Evolutionary conservation across 2,113 vertebrate species (phyloP), one percentile per base, ranked within the genome.

Genomic region (Toxotes jaculatrix): DNA sequence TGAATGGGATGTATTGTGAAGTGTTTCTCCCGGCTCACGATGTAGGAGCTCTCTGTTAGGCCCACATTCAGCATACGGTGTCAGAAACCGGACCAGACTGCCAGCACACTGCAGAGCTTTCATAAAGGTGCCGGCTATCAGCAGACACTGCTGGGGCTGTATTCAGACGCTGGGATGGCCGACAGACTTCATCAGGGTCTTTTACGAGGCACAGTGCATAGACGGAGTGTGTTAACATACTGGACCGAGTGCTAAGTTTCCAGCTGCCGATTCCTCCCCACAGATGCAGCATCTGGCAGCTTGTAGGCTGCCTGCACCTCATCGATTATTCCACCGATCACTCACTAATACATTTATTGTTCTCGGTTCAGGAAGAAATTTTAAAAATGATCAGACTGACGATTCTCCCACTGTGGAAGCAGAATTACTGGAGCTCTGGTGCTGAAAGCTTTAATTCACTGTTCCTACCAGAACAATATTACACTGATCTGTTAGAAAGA

Each of bases 1-100:
- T 93, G 89, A 95, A 95, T 87, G 79, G 62, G 1, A 0, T 27
- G 56, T 47, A 92, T 94, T 95, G 92, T 94, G 53, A 11, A 67
- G 74, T 14, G 60, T 42, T 43, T 82, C 49, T 81, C 57, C 21
- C 69, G 21, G 71, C 64, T 62, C 47, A 84, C 84, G 78, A 80
- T 83, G 87, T 70, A 77, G 87, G 70, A 81, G 40, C 82, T 85
- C 77, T 85, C 43, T 73, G 57, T 91, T 79, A 81, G 75, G 57
- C 60, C 56, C 77, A 34, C 72, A 53, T 59, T 75, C 73, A 79
- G 66, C 89, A 78, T 89, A 87, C 47, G 87, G 51, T 82, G 36
- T 40, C 74, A 94, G 80, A 80, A 80, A 92, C 81, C 90, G 12
- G 0, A 34, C 4, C 82, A 79, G 89, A 82, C 19, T 43, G 38